Base-by-base conservation (phyloP, 2,113 vertebrate genomes). In the Calidris pygmaea region DNA sequence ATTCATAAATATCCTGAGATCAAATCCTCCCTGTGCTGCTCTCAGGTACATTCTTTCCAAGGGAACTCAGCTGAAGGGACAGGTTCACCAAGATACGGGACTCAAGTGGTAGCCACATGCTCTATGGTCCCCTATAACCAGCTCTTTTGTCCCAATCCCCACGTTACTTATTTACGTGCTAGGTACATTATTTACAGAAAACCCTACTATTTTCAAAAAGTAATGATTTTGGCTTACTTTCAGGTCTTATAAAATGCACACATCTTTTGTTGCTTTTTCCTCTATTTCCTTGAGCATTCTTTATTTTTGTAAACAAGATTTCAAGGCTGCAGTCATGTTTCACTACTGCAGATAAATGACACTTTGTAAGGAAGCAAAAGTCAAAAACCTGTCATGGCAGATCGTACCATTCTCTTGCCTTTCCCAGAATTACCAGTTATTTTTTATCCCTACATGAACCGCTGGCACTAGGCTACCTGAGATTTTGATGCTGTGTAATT, bases 351-450 rank as follows among this genome's bases (percentile, higher is more conserved):
- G n/a, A 80, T 53, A 21, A 22, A 27, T 26, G 41, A 34, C 1
- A 66, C 19, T 47, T 70, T 47, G 10, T 62, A 56, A 74, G 18
- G 39, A 86, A 70, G 30, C 12, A 47, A 29, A 80, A 60, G 23
- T 39, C 55, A 19, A 73, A 77, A 60, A 37, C 4, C 3, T 59
- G 6, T 12, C 50, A 48, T 3, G 21, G 23, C 12, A 70, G 45
- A 52, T 9, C 2, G 0, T 7, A 60, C 27, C 32, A 22, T 81
- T 66, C 30, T 48, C 43, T 70, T 0, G 0, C 26, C 34, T 74
- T 60, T 87, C 20, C 39, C 11, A 4, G 21, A 80, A 71, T 35
- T 78, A 56, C 29, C 53, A 70, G 4, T 12, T 60, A 32, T 11
- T 21, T 62, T 29, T 11, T 21, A 59, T 3, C 11, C 19, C 9